Conservation (phyloP, 2,113 vertebrate genomes). For the Dolichotis patagonum region DNA sequence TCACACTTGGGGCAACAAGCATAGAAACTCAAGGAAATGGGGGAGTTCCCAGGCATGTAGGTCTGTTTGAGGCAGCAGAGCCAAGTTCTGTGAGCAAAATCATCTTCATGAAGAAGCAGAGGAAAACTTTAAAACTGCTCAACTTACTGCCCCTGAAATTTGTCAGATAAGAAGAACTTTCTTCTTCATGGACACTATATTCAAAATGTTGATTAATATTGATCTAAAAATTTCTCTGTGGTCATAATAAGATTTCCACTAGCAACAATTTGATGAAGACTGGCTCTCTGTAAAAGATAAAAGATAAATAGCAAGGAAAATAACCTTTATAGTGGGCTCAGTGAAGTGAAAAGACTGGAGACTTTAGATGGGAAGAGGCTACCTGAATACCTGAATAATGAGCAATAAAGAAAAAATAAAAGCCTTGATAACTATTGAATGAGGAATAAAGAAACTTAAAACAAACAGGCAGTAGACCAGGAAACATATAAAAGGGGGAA, state of each 20-base stretch:
- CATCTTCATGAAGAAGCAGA: neutral
- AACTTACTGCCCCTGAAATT: neutral
- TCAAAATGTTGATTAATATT: neutral
- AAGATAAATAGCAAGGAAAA: slow-evolving; percentile 26
- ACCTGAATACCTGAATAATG: neutral
- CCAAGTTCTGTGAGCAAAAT: neutral
- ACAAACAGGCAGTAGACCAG: neutral
- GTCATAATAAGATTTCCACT: slow-evolving; percentile 30
- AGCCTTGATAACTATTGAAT: neutral
- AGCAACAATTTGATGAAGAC: neutral
- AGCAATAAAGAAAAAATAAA: neutral
- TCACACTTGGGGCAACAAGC: neutral
- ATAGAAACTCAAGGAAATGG: neutral
- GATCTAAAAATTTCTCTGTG: neutral
- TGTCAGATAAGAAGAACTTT: neutral
- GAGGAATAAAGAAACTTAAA: neutral
- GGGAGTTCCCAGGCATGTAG: neutral
- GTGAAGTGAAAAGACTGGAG: neutral
- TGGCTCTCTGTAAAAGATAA: neutral
- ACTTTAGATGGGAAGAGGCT: neutral
- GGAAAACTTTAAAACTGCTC: neutral
- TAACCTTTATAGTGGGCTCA: slow-evolving; percentile 10
- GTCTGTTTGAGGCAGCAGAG: neutral
- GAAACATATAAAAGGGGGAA: neutral
- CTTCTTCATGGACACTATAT: slow-evolving; percentile 23